These are phyloP conservation scores for Alentia gelatinosa DNA, from an alignment of 2,888 invertebrate genomes.

Conservation along the genomic window DNA sequence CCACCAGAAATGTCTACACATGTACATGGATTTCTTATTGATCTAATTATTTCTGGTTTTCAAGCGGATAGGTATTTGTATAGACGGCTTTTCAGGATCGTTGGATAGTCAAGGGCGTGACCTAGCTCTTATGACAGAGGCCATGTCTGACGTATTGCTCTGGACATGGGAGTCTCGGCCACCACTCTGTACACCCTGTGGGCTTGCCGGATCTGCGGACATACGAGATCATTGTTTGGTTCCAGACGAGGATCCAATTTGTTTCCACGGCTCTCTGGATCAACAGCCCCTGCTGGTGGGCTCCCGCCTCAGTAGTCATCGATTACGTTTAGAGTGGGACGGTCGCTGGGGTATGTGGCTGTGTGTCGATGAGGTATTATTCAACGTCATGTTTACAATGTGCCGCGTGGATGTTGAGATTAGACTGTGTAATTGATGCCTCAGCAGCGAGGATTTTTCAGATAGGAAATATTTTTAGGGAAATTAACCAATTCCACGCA, in stretches of 20 bases:
- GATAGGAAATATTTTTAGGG: too few species aligned
- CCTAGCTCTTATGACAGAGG: too few species aligned
- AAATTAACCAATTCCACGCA: too few species aligned
- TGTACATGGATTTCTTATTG: too few species aligned
- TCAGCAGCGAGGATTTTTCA: too few species aligned
- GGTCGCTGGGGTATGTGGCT: neutral
- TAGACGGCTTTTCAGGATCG: too few species aligned
- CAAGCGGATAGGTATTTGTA: too few species aligned
- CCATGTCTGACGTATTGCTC: neutral
- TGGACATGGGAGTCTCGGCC: neutral
- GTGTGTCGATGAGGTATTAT: neutral
- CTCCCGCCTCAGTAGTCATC: neutral
- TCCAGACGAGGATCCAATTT: neutral
- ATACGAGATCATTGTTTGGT: neutral
- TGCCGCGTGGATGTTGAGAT: too few species aligned
- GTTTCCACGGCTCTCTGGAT: neutral
- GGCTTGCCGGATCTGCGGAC: neutral
- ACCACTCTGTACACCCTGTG: neutral
- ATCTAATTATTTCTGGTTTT: too few species aligned
- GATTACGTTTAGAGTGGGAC: neutral
- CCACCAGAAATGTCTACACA: too few species aligned
- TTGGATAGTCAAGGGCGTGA: neutral
- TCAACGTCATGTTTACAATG: too few species aligned
- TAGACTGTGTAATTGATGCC: too few species aligned
- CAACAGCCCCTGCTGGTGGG: neutral